A percentile compares a stretch with the other conserved stretches of the same genome.
phyloP scores from a whole-genome alignment of 2,797 vertebrate species.

The Pseudomugil tenellus region DNA sequence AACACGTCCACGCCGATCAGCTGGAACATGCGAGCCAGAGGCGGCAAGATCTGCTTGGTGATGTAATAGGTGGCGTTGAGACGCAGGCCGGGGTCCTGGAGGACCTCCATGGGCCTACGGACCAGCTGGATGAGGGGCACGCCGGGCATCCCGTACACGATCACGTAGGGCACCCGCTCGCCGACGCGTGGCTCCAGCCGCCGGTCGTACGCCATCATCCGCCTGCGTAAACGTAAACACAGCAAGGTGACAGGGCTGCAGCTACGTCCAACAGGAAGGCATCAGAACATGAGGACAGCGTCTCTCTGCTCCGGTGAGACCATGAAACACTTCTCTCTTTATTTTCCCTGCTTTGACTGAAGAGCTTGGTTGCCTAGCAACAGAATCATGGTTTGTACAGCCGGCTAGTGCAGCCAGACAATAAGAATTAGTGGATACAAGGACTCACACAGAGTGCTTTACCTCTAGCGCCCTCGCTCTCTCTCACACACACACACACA shows the following conservation, averaged over 20 bases:
- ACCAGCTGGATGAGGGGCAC: conserved; percentile 96
- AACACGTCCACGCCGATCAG: conserved; percentile 96
- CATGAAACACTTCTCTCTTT: conserved; percentile 16
- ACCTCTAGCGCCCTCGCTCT: conserved; percentile 17
- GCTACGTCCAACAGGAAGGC: too few species aligned
- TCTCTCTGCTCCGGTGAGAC: too few species aligned
- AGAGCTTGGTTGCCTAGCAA: conserved; percentile 76
- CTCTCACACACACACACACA: not conserved
- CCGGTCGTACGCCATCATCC: conserved; percentile 91
- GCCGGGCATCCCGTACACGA: conserved; percentile 91
- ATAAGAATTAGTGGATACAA: conserved; percentile 55
- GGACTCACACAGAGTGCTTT: too few species aligned
- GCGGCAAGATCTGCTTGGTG: conserved; percentile 96
- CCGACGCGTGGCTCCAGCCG: conserved; percentile 93
- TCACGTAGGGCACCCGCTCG: conserved; percentile 94
- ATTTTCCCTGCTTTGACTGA: conserved; percentile 28
- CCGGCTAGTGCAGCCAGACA: conserved; percentile 61
- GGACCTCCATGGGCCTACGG: conserved; percentile 88
- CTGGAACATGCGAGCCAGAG: conserved; percentile 90
- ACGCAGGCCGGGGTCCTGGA: conserved; percentile 90
- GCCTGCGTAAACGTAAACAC: conserved; percentile 72
- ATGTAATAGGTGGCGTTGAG: conserved; percentile 95
- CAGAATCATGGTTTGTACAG: conserved; percentile 71
- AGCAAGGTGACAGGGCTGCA: not conserved
- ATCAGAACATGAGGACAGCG: too few species aligned